Base-by-base conservation (phyloP, 2,888 invertebrate species). In the Cheilosia vernalis region DNA sequence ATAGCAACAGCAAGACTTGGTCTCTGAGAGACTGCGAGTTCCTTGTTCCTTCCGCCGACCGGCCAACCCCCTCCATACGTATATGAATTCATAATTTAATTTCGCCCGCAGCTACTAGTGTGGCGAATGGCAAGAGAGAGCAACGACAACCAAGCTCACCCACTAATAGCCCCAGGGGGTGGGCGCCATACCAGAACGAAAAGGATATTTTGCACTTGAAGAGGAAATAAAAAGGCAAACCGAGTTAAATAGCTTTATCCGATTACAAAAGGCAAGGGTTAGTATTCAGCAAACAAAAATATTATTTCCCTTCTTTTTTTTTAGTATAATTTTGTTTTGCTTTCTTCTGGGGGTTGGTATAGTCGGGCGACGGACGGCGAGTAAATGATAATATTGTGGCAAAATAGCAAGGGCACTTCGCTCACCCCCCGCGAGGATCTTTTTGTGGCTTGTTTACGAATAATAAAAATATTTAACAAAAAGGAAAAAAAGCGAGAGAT, bases 221-320 rank as follows among this genome's bases (percentile, higher is more conserved):
- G 69, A 77, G 64, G 51, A 77, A 78, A 80, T 37, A 76, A 78
- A 82, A 82, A 82, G 70, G 76, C 69, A 76, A 82, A 77, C 64
- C 49, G 61, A 76, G 69, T 76, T 82, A 70, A 82, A 82, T 77
- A 82, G 76, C 81, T 77, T 70, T 66, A 82, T 82, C 81, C 81
- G 76, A 82, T 82, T 82, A 82, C 76, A 82, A 82, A 82, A 82
- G 76, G 81, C 81, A 82, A 82, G 81, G 76, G 81, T 82, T 70
- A 76, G 81, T 64, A 70, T 82, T 74, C 76, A 82, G 44, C 70
- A 82, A 82, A 69, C 76, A 82, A 77, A 82, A 82, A 82, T 70
- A 81, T 69, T 69, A 74, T 74, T 47, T 30, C 7, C 42, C 70
- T 63, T 73, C 70, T 76, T 82, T 77, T 60, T 70, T 64, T 81